These are phyloP conservation scores for Semnopithecus entellus DNA, from an alignment of 2,113 vertebrate species.

Conservation along the genomic window DNA sequence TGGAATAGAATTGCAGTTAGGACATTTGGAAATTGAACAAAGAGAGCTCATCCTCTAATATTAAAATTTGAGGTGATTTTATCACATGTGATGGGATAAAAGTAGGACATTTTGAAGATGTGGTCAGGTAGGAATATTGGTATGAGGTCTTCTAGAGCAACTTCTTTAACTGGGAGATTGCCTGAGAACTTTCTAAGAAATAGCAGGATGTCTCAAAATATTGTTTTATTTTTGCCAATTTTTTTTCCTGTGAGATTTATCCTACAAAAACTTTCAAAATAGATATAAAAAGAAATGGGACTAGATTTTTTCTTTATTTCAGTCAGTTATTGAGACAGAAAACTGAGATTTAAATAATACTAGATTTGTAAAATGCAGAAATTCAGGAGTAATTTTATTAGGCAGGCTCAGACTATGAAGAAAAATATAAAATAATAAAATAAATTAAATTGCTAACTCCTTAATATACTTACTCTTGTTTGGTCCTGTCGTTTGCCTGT, in stretches of 20 bases:
- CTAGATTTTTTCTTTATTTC: constrained; percentile 5
- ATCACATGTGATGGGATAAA: not conserved
- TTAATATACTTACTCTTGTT: not conserved
- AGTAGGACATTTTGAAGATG: constrained; percentile 24
- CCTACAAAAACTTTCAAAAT: not conserved
- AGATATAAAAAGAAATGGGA: not conserved
- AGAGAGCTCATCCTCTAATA: not conserved
- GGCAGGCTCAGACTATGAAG: not conserved
- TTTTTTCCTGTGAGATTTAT: constrained; percentile 37
- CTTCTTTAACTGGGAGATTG: not conserved
- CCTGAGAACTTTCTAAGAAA: constrained; percentile 1
- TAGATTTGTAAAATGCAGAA: constrained; percentile 2
- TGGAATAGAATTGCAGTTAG: constrained; percentile 28
- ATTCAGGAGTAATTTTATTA: constrained; percentile 21
- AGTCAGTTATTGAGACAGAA: constrained; percentile 7
- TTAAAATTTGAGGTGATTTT: constrained; percentile 44
- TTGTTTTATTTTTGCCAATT: not conserved
- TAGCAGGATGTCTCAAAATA: not conserved
- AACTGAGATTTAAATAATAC: constrained; percentile 5
- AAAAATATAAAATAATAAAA: not conserved
- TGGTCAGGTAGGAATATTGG: not conserved
- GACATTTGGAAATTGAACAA: not conserved
- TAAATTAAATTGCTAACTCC: not conserved
- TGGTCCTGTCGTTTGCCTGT: not conserved
- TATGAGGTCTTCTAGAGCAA: constrained; percentile 15